Base-by-base conservation (phyloP, 2,797 vertebrate species). In the Lates japonicus region DNA sequence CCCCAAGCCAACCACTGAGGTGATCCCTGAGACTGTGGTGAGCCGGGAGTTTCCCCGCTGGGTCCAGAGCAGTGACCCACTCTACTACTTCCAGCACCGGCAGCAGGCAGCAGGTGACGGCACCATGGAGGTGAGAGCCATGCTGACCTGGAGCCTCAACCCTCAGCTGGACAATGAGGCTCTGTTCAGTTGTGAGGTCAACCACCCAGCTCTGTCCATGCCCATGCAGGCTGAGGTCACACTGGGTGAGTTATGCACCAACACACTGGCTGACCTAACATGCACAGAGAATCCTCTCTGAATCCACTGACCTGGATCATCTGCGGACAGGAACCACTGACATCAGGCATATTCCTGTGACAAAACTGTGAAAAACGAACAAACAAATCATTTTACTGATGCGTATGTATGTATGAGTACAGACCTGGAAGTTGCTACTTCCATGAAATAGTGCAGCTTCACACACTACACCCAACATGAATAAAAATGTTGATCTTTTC, bases 131-230 rank as follows among this genome's bases (percentile, higher is more conserved):
- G 97, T 97, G 7, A 94, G 96, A 0, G 97, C 97, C 69, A 94
- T 96, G 85, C 96, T 99, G 70, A 98, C 97, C 75, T 99, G 97
- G 98, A 97, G 96, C 25, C 96, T 99, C 63, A 98, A 98, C 94
- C 98, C 97, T 0, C 97, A 97, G 85, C 95, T 98, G 7, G 97
- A 99, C 94, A 98, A 97, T 0, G 97, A 98, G 41, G 98, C 97
- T 0, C 96, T 98, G 63, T 98, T 99, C 94, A 98, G 97, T 95
- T 99, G 98, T 5, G 97, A 98, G 94, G 97, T 99, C 90, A 97
- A 97, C 90, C 98, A 99, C 90, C 97, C 97, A 0, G 98, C 97
- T 0, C 96, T 99, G 88, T 97, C 97, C 39, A 98, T 98, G 97
- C 96, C 97, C 90, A 99, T 99, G 98, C 97, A 98, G 94, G 95